Evolutionary conservation across 2,888 invertebrate genomes (phyloP).

Genomic region (Cyclophora albipunctata): DNA sequence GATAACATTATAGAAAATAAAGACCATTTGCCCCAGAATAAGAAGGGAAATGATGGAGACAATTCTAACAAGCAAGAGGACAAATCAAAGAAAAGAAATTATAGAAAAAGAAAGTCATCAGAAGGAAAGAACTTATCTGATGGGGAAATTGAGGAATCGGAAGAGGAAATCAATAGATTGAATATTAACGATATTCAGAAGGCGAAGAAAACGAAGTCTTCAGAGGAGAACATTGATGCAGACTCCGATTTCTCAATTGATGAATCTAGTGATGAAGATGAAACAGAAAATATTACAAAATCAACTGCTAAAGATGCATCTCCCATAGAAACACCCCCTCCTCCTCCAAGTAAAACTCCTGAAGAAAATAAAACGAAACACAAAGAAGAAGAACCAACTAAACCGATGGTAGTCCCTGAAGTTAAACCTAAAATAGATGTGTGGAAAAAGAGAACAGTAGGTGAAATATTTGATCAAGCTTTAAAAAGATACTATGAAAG

Average conservation of each 20-base stretch:
- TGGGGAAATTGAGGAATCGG: slow-evolving; percentile 60
- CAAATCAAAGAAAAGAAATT: slow-evolving; percentile 67
- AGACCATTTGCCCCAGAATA: neutral
- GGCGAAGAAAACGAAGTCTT: slow-evolving; percentile 52
- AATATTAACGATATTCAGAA: slow-evolving; percentile 54
- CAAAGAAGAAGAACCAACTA: slow-evolving; percentile 22
- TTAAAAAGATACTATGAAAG: slow-evolving; percentile 84
- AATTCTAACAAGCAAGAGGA: slow-evolving; percentile 9
- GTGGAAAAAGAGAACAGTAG: slow-evolving; percentile 91
- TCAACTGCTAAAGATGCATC: slow-evolving; percentile 6
- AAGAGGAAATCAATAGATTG: slow-evolving; percentile 62
- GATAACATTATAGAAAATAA: slow-evolving; percentile 8
- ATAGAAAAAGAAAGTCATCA: slow-evolving; percentile 74
- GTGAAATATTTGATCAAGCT: slow-evolving; percentile 83
- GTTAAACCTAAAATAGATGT: slow-evolving; percentile 78
- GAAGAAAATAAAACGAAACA: slow-evolving; percentile 12
- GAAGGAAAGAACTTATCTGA: slow-evolving; percentile 50
- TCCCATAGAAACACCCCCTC: too few relatives aligned
- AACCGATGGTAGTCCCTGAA: slow-evolving; percentile 13
- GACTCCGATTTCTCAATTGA: slow-evolving; percentile 84
- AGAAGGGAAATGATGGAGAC: neutral
- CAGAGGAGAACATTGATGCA: slow-evolving; percentile 80
- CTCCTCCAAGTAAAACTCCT: slow-evolving; percentile 3
- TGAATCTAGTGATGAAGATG: slow-evolving; percentile 66
- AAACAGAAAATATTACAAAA: slow-evolving; percentile 17